Conservation (phyloP, 2,113 vertebrate genomes). For the Leucosticte australis region DNA sequence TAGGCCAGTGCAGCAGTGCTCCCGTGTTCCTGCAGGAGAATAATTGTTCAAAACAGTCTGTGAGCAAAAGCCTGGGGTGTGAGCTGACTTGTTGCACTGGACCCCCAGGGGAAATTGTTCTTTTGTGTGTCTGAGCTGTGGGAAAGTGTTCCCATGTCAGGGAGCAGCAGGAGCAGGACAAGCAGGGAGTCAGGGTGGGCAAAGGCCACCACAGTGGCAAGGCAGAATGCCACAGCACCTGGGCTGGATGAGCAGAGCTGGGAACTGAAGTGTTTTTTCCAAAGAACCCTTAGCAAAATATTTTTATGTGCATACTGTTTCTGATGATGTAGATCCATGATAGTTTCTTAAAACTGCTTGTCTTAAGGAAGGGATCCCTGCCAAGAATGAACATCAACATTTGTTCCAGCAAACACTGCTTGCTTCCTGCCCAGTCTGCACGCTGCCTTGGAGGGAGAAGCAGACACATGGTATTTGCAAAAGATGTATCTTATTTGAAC, state of each 20-base stretch:
- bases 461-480: constrained; percentile 13
- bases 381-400: neutral
- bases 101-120: neutral
- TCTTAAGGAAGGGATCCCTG: neutral
- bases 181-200: neutral
- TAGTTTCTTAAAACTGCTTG: neutral
- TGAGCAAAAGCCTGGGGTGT: neutral
- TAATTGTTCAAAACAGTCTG: neutral
- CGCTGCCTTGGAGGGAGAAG: neutral
- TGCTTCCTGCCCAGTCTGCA: neutral
- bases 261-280: neutral
- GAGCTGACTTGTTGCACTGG: neutral
- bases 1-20: neutral
- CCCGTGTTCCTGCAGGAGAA: neutral
- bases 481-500: neutral
- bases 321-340: neutral
- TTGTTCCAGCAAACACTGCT: constrained; percentile 7
- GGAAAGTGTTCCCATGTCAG: neutral
- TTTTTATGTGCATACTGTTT: neutral
- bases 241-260: neutral
- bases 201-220: rapidly evolving
- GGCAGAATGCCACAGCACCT: neutral
- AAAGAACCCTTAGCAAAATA: neutral
- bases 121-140: neutral
- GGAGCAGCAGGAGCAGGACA: neutral